Percentiles rank a stretch among this genome's conserved stretches.
Evolutionary conservation across 1,140 invertebrate genomes (phyloP).

Genomic region (Heliconius hermathena): DNA sequence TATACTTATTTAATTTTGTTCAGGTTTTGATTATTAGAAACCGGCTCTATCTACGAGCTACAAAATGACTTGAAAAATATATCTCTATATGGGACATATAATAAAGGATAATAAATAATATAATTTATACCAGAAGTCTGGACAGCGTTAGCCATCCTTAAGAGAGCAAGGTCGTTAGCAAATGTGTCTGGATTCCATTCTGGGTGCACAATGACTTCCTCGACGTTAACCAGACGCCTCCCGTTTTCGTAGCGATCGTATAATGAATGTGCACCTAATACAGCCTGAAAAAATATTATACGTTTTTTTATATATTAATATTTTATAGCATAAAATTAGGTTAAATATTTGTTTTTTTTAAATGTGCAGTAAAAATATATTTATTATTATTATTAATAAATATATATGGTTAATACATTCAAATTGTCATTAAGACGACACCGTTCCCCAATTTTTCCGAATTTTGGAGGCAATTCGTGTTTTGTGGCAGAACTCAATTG

Average conservation of each 20-base stretch:
- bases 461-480: too few relatives aligned
- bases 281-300: constrained; percentile 49
- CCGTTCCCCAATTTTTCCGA: too few relatives aligned
- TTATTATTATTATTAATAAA: too few relatives aligned
- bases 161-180: constrained; percentile 86
- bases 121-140: constrained; percentile 59
- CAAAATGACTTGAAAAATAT: neutral
- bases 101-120: neutral
- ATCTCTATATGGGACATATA: neutral
- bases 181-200: constrained; percentile 83
- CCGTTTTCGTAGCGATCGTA: constrained; percentile 75
- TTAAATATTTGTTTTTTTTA: too few relatives aligned
- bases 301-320: too few relatives aligned
- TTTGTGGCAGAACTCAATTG: too few relatives aligned
- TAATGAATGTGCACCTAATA: constrained; percentile 65
- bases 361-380: too few relatives aligned
- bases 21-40: too few relatives aligned
- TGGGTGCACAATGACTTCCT: constrained; percentile 85
- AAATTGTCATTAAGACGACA: too few relatives aligned
- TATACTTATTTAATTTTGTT: too few relatives aligned
- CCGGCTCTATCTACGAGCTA: neutral
- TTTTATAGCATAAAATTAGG: too few relatives aligned
- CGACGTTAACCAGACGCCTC: constrained; percentile 82
- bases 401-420: too few relatives aligned
- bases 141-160: constrained; percentile 82